A percentile compares a stretch with the other conserved stretches of the same genome.
Conservation (phyloP, 2,888 invertebrate genomes). For the Polia nebulosa region DNA sequence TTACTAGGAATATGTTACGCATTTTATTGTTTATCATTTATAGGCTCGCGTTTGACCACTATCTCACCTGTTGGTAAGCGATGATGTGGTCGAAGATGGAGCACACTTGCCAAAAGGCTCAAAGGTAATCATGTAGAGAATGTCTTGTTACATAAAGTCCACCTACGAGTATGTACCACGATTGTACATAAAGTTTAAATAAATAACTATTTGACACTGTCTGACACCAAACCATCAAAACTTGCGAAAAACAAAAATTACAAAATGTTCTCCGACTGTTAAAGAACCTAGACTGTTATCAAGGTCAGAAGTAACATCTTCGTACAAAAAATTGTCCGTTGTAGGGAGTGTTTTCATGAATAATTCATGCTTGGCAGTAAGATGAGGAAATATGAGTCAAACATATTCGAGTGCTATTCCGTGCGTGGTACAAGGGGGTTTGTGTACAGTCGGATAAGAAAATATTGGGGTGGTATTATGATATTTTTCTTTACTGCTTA, state of each 20-base stretch:
- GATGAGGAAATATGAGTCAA: conserved; percentile 74
- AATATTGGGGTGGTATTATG: conserved; percentile 6
- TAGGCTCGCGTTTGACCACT: no score
- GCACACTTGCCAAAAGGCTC: no score
- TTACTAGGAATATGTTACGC: no score
- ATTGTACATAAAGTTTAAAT: no score
- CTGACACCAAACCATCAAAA: background rate
- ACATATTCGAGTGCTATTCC: conserved; percentile 72
- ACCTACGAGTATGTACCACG: no score
- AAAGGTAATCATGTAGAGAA: no score
- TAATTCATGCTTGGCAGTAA: conserved; percentile 78
- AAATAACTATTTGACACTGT: no score
- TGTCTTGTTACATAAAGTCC: no score
- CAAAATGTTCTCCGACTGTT: conserved; percentile 35
- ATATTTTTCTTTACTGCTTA: conserved; percentile 7
- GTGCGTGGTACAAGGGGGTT: conserved; percentile 68
- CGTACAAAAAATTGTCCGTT: conserved; percentile 71
- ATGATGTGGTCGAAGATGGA: no score
- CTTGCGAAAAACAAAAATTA: conserved; percentile 28
- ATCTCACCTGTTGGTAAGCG: no score
- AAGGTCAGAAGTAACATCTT: conserved; percentile 71
- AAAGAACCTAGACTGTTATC: conserved; percentile 69
- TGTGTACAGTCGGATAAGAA: conserved; percentile 51
- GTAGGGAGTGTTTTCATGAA: conserved; percentile 72
- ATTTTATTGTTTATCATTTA: no score